These are phyloP conservation scores for Acheta domesticus DNA, from an alignment of 2,888 invertebrate genomes.

Conservation along the genomic window DNA sequence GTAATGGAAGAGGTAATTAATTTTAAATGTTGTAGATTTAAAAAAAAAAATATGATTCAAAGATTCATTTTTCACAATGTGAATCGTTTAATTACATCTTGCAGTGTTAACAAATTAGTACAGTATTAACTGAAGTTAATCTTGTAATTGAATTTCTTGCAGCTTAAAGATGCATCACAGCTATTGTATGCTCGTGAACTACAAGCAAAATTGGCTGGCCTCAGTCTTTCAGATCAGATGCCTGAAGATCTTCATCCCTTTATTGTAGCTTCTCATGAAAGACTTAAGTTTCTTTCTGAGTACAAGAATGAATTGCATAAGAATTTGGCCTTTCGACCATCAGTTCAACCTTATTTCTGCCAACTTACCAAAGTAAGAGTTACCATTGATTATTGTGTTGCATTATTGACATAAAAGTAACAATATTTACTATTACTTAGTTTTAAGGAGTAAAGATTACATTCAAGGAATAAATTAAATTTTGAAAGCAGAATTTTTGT, in stretches of 20 bases:
- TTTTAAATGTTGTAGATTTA: not conserved
- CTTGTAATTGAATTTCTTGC: constrained; percentile 5
- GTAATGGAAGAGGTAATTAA: constrained; percentile 61
- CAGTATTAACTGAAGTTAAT: too few relatives aligned
- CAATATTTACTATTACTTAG: too few relatives aligned
- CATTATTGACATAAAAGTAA: too few relatives aligned
- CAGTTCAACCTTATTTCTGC: constrained; percentile 52
- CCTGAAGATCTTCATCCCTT: constrained; percentile 52
- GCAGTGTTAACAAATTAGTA: too few relatives aligned
- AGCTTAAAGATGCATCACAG: constrained; percentile 52
- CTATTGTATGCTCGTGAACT: constrained; percentile 58
- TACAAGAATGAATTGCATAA: constrained; percentile 51
- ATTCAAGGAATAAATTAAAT: too few relatives aligned
- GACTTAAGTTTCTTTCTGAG: constrained; percentile 47
- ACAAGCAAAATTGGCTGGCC: constrained; percentile 49
- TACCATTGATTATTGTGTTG: too few relatives aligned
- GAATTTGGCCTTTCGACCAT: constrained; percentile 55
- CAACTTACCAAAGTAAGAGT: constrained; percentile 54
- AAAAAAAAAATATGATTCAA: too few relatives aligned
- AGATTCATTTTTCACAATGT: too few relatives aligned
- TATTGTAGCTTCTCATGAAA: constrained; percentile 48
- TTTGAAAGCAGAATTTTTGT: too few relatives aligned
- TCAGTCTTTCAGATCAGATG: constrained; percentile 34
- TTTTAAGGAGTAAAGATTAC: too few relatives aligned
- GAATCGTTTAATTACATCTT: too few relatives aligned